Evolutionary conservation across 2,113 vertebrate species (phyloP).

Genomic region (Ariopsis seemanni): DNA sequence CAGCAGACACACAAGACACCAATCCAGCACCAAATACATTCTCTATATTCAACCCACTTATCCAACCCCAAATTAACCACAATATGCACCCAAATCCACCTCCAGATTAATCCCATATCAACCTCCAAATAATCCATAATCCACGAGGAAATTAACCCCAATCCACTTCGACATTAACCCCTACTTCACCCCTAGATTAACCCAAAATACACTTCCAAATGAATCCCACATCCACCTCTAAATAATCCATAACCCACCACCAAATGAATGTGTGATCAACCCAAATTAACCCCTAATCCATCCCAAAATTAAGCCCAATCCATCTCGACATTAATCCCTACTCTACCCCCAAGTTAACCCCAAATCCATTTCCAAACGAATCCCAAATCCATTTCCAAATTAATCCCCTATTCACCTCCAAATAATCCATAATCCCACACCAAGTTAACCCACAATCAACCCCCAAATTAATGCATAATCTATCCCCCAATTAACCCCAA

Average conservation of each 20-base stretch:
- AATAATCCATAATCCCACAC: not conserved
- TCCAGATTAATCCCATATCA: not conserved
- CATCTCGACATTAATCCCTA: not conserved
- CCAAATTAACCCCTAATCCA: not conserved
- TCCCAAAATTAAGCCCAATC: not conserved
- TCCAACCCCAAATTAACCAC: not conserved
- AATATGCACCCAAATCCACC: not conserved
- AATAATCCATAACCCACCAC: not conserved
- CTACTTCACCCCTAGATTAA: not conserved
- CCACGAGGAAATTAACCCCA: not conserved
- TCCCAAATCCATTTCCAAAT: not conserved
- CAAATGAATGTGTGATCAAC: not conserved
- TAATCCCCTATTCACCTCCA: not conserved
- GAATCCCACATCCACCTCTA: not conserved
- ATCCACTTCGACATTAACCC: not conserved
- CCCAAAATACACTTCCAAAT: not conserved
- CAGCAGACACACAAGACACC: not conserved
- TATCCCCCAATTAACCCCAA: not conserved
- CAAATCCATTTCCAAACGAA: not conserved
- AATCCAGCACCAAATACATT: not conserved
- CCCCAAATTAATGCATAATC: not conserved
- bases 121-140: not conserved
- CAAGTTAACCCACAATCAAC: not conserved
- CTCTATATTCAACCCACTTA: not conserved
- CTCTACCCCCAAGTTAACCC: not conserved